Base-by-base conservation (phyloP, 1,140 invertebrate genomes). In the Prorops nasuta region DNA sequence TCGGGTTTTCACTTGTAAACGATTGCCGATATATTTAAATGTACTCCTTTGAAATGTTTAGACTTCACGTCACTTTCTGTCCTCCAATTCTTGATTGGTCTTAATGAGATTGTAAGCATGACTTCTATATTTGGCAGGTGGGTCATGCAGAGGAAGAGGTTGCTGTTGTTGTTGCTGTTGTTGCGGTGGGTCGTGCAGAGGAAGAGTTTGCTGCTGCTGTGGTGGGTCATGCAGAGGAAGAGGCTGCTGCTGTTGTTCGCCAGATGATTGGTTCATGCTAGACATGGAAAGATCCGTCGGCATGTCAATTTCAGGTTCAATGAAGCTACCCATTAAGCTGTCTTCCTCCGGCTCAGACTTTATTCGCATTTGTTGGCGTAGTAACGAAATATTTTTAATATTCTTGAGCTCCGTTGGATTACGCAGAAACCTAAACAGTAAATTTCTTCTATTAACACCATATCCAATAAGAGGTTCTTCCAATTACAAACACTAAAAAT, bases 321-420 rank as follows among this genome's bases (percentile, higher is more conserved):
- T 72, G 57, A 53, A 77, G 70, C 44, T 78, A 65, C 63, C 58
- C 8, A 49, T 52, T 10, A 60, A 40, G 8, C 49, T 68, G 45
- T 79, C 81, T 40, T 82, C 81, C 54, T 83, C 81, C 17, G 78
- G 78, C 56, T 84, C 83, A 47, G 81, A 80, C 61, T 84, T 86
- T 49, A 85, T 86, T 49, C 84, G 84, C 85, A 89, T 88, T 69
- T 92, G 88, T 72, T 94, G 90, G n/a, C 91, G 81, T 49, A 94
- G 72, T 46, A 93, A 73, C 2, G 91, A 93, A 56, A 94, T 94
- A 69, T 94, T 94, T 72, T 95, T 95, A 38, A 95, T 94, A 67
- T 91, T 94, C 66, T 94, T 94, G 53, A 94, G 72, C 76, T 94
- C 92, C 21, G 88, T 90, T 21, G 91, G 91, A 77, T 94, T 94